Evolutionary conservation across 2,113 vertebrate species (phyloP), one percentile per base, ranked within the genome.

Genomic region (Struthio camelus): DNA sequence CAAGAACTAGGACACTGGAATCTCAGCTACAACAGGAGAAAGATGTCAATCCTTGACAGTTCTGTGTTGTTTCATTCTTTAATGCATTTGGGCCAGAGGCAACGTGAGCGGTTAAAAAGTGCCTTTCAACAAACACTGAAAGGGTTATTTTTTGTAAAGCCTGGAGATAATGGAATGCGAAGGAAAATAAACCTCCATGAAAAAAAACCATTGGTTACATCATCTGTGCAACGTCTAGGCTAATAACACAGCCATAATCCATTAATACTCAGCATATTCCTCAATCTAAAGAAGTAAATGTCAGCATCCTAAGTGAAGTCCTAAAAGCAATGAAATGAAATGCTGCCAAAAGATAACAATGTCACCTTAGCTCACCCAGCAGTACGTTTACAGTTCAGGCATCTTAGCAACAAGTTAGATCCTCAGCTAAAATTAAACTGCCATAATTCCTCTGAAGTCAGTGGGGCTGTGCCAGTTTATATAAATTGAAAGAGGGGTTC

Each of bases 1-100:
- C 95, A 95, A 80, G 62, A 95, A 81, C 28, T 32, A 86, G 79
- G 75, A 53, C 73, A 71, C 23, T 28, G 20, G n/a, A 53, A 84
- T 77, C 54, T 75, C 67, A 75, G 83, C 46, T 85, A 69, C 72
- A 88, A 62, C 14, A 18, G 51, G 5, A 48, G 19, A 87, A 95
- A 81, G 13, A 90, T 84, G 82, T 88, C 69, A 80, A 58, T 61
- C 48, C 40, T 48, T 85, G 40, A 79, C 72, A 95, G 61, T 48
- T 70, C 42, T 70, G 28, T 11, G 19, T 54, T 91, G 77, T 83
- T 80, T 82, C 77, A 56, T 65, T 85, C 80, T 67, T 89, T 94
- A 97, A 97, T 92, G 89, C 76, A 40, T 94, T 92, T 92, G 77
- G 10, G 69, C 92, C 89, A 82, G 67, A 90, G 78, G 92, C 93